Conservation (phyloP, 1,140 invertebrate genomes). For the Drosophila nikananu region DNA sequence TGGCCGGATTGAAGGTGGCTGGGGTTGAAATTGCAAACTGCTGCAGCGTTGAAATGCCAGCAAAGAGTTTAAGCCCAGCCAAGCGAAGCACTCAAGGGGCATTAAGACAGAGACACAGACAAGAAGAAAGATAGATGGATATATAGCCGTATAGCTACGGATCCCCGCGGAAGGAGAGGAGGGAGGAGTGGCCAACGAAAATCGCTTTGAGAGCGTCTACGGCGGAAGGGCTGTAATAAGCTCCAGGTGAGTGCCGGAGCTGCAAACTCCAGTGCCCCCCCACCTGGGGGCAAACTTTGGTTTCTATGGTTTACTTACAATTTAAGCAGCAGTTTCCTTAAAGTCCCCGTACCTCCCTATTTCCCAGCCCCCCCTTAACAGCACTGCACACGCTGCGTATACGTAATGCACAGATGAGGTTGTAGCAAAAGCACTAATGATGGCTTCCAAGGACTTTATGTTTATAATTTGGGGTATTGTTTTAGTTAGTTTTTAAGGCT, state of each 20-base stretch:
- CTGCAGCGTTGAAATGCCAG: constrained; percentile 67
- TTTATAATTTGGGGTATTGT: background rate
- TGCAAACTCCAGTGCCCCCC: constrained; percentile 3
- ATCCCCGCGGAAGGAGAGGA: constrained; percentile 4
- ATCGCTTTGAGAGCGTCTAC: constrained; percentile 51
- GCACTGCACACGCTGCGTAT: constrained; percentile 44
- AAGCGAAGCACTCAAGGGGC: constrained; percentile 74
- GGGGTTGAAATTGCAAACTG: constrained; percentile 51
- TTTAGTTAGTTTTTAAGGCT: background rate
- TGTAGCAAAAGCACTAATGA: background rate
- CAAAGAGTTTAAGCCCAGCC: constrained; percentile 76
- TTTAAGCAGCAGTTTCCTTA: constrained; percentile 56
- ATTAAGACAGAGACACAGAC: constrained; percentile 59
- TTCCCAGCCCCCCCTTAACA: too few species aligned
- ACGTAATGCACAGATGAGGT: constrained; percentile 17
- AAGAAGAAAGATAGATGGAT: constrained; percentile 31
- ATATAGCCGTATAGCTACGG: constrained; percentile 19
- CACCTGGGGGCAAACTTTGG: constrained; percentile 32
- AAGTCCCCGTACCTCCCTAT: background rate
- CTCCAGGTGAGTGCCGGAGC: constrained; percentile 43
- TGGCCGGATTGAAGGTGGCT: constrained; percentile 17
- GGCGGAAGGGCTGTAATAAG: constrained; percentile 58
- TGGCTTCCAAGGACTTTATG: background rate
- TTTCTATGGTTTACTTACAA: constrained; percentile 66
- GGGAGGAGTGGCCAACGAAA: constrained; percentile 2